A percentile compares a stretch with the other conserved stretches of the same genome.
Conservation (phyloP, 2,888 invertebrate genomes). For the Yponomeuta evonymella region DNA sequence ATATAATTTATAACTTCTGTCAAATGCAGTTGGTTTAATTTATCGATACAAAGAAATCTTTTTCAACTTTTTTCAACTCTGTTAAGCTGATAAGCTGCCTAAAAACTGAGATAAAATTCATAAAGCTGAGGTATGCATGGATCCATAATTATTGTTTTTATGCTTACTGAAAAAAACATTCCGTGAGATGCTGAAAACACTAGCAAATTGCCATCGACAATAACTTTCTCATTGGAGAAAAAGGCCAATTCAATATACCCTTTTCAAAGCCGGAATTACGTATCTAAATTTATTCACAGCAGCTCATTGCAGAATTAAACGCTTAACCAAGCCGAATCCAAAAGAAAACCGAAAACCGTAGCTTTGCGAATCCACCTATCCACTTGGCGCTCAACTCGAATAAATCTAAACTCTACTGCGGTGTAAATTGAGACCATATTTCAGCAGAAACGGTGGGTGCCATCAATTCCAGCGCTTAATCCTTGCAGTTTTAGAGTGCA, state of each 20-base stretch:
- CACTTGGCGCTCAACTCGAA: background rate
- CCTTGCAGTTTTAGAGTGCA: constrained; percentile 12
- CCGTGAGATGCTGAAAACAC: background rate
- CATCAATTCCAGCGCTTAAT: constrained; percentile 12
- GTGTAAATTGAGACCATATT: background rate
- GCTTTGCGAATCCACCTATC: constrained; percentile 7
- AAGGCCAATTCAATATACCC: background rate
- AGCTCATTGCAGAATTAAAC: constrained; percentile 8
- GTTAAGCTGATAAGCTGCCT: no score
- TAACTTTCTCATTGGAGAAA: background rate
- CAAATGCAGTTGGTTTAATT: no score
- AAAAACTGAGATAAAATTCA: no score
- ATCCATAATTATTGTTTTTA: no score
- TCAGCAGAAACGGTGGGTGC: background rate
- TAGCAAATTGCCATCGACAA: background rate
- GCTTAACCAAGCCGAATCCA: constrained; percentile 10
- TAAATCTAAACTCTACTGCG: background rate
- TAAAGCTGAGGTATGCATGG: no score
- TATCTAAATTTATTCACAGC: constrained; percentile 3
- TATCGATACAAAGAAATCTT: no score
- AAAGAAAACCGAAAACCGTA: constrained; percentile 11
- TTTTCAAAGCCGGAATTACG: background rate
- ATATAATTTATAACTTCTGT: no score
- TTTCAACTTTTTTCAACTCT: no score
- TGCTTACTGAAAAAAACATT: background rate